Conservation (phyloP, 2,888 invertebrate species). For the Lingula anatina region DNA sequence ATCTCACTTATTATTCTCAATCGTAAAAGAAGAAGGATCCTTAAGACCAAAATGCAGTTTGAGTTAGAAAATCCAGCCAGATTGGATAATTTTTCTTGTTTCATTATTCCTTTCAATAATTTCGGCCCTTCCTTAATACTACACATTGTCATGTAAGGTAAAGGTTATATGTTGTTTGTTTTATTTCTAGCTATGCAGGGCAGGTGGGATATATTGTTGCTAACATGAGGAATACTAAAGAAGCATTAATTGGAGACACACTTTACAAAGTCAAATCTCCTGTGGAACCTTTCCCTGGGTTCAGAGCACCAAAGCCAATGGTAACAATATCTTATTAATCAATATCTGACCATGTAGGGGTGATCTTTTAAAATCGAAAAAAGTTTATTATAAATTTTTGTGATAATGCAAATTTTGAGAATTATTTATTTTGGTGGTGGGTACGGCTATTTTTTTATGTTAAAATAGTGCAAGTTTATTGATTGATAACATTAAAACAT, state of each 20-base stretch:
- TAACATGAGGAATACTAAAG: slow-evolving; percentile 70
- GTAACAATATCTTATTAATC: slow-evolving; percentile 44
- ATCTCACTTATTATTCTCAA: too few relatives aligned
- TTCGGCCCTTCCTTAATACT: neutral
- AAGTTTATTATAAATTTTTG: neutral
- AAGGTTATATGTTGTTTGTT: neutral
- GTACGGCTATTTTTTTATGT: too few relatives aligned
- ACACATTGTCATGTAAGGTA: neutral
- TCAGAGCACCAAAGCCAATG: slow-evolving; percentile 70
- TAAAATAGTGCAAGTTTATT: too few relatives aligned
- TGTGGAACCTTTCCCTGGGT: slow-evolving; percentile 63
- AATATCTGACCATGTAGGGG: too few relatives aligned
- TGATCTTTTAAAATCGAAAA: neutral
- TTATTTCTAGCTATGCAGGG: slow-evolving; percentile 63
- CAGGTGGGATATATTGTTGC: slow-evolving; percentile 88
- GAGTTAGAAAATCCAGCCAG: neutral
- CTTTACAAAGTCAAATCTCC: slow-evolving; percentile 56
- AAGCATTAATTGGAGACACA: slow-evolving; percentile 75
- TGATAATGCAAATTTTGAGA: neutral
- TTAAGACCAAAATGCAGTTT: too few relatives aligned
- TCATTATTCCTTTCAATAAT: neutral
- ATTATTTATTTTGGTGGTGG: neutral
- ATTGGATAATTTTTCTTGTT: neutral
- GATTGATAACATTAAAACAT: too few relatives aligned
- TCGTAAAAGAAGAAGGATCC: too few relatives aligned